These are phyloP conservation scores for Hirtodrosophila alboralis DNA, from an alignment of 2,888 invertebrate species.

Conservation along the genomic window DNA sequence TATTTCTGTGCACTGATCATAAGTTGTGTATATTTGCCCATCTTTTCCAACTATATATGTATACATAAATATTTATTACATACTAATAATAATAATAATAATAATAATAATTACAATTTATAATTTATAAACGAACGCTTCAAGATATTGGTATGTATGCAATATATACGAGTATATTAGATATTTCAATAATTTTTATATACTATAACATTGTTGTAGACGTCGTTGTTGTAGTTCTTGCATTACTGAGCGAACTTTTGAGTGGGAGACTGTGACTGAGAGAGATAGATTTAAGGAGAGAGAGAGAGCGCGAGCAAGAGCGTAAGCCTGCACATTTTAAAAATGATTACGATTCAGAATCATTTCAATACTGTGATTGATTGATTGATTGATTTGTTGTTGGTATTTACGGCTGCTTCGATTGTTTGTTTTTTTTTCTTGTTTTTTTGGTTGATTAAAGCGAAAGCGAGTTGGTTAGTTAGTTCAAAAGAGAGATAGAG, in stretches of 20 bases:
- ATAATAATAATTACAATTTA: constrained; percentile 23
- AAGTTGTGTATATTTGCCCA: constrained; percentile 16
- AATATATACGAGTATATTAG: constrained; percentile 21
- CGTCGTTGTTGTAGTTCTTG: constrained; percentile 41
- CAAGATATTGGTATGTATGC: constrained; percentile 30
- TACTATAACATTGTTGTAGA: constrained; percentile 20
- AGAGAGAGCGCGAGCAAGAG: constrained; percentile 10
- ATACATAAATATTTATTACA: constrained; percentile 13
- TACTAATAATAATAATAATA: constrained; percentile 18
- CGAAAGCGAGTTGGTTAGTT: constrained; percentile 55
- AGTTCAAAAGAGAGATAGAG: constrained; percentile 24
- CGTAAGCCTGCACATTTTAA: constrained; percentile 15
- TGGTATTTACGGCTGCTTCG: background rate
- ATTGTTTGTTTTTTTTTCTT: constrained; percentile 14
- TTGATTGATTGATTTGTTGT: background rate
- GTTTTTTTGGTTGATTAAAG: constrained; percentile 52
- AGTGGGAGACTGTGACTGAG: constrained; percentile 19
- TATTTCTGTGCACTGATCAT: constrained; percentile 36
- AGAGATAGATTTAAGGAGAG: constrained; percentile 14
- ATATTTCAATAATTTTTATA: constrained; percentile 24
- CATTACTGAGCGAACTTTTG: constrained; percentile 36
- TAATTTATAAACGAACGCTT: constrained; percentile 33
- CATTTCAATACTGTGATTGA: constrained; percentile 12
- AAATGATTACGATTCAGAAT: constrained; percentile 6
- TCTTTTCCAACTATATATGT: constrained; percentile 15